Percentiles rank a stretch among this genome's conserved stretches.
Conservation (phyloP, 2,888 invertebrate genomes). For the Thymelicus sylvestris region DNA sequence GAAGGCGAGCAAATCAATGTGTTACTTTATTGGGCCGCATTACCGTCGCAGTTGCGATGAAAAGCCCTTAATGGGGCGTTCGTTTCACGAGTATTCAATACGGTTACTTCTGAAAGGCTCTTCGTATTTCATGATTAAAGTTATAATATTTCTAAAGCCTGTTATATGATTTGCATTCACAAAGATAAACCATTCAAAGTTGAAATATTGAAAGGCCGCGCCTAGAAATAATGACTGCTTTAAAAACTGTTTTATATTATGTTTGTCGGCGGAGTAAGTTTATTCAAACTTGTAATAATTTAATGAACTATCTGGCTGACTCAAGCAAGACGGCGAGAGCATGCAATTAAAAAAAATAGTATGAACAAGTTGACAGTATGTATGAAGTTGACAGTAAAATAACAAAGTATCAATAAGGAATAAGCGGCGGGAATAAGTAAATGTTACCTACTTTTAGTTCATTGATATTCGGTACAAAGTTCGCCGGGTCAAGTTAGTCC, state of each 20-base stretch:
- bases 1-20: not conserved
- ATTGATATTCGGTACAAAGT: too few species aligned
- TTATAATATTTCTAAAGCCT: slow-evolving; percentile 2
- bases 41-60: not conserved
- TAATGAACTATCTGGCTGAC: too few species aligned
- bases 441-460: too few species aligned
- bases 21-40: not conserved
- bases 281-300: too few species aligned
- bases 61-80: slow-evolving; percentile 12
- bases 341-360: too few species aligned
- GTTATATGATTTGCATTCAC: not conserved
- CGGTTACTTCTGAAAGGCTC: not conserved
- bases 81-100: slow-evolving; percentile 12
- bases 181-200: not conserved
- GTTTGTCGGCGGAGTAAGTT: too few species aligned
- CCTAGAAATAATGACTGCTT: not conserved
- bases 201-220: not conserved
- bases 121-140: not conserved
- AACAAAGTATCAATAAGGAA: too few species aligned
- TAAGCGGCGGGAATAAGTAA: too few species aligned
- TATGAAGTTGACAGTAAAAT: too few species aligned
- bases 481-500: too few species aligned
- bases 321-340: too few species aligned
- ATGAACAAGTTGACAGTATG: too few species aligned
- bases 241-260: not conserved